Conservation (phyloP, 1,140 invertebrate genomes). For the Dendroctonus valens region DNA sequence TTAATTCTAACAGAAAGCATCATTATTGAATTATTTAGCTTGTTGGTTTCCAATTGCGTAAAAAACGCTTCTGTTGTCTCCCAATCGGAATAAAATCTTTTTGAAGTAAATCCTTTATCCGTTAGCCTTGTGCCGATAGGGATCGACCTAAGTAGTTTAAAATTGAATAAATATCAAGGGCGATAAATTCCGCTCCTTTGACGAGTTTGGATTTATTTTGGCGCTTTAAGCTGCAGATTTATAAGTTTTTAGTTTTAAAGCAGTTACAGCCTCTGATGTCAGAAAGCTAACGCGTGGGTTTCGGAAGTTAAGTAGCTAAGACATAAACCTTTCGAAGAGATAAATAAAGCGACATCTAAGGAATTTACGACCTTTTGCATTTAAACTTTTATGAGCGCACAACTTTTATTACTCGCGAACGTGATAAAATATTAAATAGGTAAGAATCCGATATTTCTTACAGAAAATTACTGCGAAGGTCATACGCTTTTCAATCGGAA, state of each 20-base stretch:
- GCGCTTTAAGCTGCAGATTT: slow-evolving; percentile 26
- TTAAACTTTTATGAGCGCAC: slow-evolving; percentile 19
- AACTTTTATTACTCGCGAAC: slow-evolving; percentile 13
- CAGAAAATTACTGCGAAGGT: not conserved
- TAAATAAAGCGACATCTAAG: slow-evolving; percentile 23
- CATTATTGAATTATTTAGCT: too few species aligned
- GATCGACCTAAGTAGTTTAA: slow-evolving; percentile 34
- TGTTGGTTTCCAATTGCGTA: slow-evolving; percentile 15
- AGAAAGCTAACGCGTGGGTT: slow-evolving; percentile 15
- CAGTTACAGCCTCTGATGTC: slow-evolving; percentile 29
- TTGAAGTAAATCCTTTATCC: slow-evolving; percentile 31
- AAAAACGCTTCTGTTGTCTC: slow-evolving; percentile 13
- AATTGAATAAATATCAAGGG: slow-evolving; percentile 36
- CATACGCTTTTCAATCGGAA: not conserved
- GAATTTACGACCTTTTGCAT: slow-evolving; percentile 21
- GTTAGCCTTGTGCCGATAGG: slow-evolving; percentile 16
- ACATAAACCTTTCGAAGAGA: slow-evolving; percentile 28
- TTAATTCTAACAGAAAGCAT: too few species aligned
- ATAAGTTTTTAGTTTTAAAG: slow-evolving; percentile 33
- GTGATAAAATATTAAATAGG: slow-evolving; percentile 11
- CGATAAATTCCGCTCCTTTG: slow-evolving; percentile 31
- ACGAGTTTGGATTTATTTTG: slow-evolving; percentile 31
- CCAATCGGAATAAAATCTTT: slow-evolving; percentile 34
- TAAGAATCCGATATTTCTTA: not conserved
- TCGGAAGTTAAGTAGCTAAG: slow-evolving; percentile 25